Evolutionary conservation across 2,113 vertebrate species (phyloP).

Genomic region (Dromas ardeola): DNA sequence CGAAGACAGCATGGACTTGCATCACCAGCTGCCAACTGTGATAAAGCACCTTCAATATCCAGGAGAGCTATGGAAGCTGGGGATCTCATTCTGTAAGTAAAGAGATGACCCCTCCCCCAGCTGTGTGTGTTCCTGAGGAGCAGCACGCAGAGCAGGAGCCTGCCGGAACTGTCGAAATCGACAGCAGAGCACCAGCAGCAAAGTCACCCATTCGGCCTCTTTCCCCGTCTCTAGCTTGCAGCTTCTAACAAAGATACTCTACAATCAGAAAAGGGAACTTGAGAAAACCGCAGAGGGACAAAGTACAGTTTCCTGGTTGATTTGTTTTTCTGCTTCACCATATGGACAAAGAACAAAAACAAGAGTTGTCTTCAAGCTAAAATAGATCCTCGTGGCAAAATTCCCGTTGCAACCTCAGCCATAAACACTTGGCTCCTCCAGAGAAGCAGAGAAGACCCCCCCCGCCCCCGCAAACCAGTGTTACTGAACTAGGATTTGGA

Average conservation of each 20-base stretch:
- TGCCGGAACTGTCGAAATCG: background rate
- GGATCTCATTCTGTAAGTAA: background rate
- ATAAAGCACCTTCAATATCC: background rate
- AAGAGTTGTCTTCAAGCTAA: background rate
- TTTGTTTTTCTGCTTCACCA: background rate
- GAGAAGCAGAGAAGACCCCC: background rate
- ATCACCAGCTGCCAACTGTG: background rate
- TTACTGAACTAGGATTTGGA: background rate
- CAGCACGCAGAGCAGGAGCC: background rate
- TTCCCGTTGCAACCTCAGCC: background rate
- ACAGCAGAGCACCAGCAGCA: background rate
- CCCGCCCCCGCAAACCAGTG: too few relatives aligned
- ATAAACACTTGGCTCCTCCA: background rate
- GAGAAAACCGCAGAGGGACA: background rate
- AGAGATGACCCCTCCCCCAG: background rate
- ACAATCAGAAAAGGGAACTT: background rate
- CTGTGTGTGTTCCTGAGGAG: accelerated
- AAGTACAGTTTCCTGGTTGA: background rate
- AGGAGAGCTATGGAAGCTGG: background rate
- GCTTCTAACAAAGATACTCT: background rate
- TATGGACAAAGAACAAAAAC: background rate
- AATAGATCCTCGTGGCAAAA: background rate
- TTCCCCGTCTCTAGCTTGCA: background rate
- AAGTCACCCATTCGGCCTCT: background rate
- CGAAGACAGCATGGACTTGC: accelerated